These are phyloP conservation scores for Ariolimax columbianus DNA, from an alignment of 2,888 invertebrate species.

Conservation along the genomic window DNA sequence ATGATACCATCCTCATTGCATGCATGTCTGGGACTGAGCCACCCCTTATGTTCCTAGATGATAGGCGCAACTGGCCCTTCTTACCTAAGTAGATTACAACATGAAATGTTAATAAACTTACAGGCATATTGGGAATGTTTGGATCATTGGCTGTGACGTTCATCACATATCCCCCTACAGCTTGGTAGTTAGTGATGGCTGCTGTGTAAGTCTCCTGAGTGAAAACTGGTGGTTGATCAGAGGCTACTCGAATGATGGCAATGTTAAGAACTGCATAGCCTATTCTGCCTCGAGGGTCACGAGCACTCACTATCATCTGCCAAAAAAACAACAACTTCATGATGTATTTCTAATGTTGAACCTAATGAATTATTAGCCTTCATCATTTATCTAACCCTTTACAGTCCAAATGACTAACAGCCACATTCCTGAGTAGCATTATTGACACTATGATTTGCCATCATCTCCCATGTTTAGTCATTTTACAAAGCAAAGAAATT, in stretches of 20 bases:
- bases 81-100: not conserved
- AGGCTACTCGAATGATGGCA: constrained; percentile 56
- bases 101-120: constrained; percentile 17
- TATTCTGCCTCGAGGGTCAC: constrained; percentile 61
- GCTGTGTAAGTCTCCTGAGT: constrained; percentile 30
- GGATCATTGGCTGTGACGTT: constrained; percentile 51
- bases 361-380: too few species aligned
- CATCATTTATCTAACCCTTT: too few species aligned
- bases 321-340: not conserved
- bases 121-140: constrained; percentile 40
- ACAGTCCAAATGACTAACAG: too few species aligned
- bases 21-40: too few species aligned
- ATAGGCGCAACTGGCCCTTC: too few species aligned
- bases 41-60: too few species aligned
- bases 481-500: too few species aligned
- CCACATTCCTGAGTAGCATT: too few species aligned
- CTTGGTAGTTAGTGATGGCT: constrained; percentile 32
- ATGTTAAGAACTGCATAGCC: constrained; percentile 66
- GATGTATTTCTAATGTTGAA: not conserved
- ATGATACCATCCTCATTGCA: too few species aligned
- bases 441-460: too few species aligned
- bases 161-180: constrained; percentile 11
- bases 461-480: too few species aligned
- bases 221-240: constrained; percentile 62
- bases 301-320: constrained; percentile 63